A percentile compares a stretch with the other conserved stretches of the same genome.
Conservation (phyloP, 2,888 invertebrate species). For the Ormyrus labotus region DNA sequence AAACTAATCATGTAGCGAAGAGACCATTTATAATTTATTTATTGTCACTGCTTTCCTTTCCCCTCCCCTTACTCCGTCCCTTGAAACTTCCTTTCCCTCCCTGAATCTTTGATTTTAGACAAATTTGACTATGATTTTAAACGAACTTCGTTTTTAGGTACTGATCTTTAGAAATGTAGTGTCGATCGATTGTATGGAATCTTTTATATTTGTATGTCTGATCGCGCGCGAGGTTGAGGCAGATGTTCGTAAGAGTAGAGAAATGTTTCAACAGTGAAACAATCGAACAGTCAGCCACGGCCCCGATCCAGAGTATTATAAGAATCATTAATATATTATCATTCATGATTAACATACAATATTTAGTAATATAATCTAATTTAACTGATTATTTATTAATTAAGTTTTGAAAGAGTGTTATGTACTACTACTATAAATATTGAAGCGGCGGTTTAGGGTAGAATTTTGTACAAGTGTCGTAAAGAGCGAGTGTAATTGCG, state of each 20-base stretch:
- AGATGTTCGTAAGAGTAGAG: slow-evolving; percentile 35
- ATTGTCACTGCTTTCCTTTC: slow-evolving; percentile 56
- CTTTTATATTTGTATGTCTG: slow-evolving; percentile 61
- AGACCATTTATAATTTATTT: slow-evolving; percentile 64
- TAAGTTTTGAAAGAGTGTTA: slow-evolving; percentile 72
- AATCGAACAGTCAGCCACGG: slow-evolving; percentile 54
- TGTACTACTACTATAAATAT: slow-evolving; percentile 69
- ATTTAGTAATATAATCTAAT: slow-evolving; percentile 75
- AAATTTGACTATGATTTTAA: slow-evolving; percentile 65
- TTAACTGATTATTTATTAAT: slow-evolving; percentile 76
- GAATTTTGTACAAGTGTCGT: slow-evolving; percentile 50
- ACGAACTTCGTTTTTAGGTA: slow-evolving; percentile 57
- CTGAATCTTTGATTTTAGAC: slow-evolving; percentile 49
- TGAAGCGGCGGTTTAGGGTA: slow-evolving; percentile 50
- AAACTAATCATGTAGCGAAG: slow-evolving; percentile 59
- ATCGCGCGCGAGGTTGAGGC: slow-evolving; percentile 56
- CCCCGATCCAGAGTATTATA: slow-evolving; percentile 73
- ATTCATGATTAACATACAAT: slow-evolving; percentile 75
- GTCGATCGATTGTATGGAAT: slow-evolving; percentile 58
- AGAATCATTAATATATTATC: slow-evolving; percentile 76
- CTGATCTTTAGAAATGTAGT: slow-evolving; percentile 55
- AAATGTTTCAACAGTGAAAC: slow-evolving; percentile 46
- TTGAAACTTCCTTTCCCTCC: slow-evolving; percentile 28
- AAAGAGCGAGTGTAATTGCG: slow-evolving; percentile 20
- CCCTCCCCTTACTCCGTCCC: neutral